Evolutionary conservation across 2,113 vertebrate species (phyloP).

Genomic region (Pluvianellus socialis): DNA sequence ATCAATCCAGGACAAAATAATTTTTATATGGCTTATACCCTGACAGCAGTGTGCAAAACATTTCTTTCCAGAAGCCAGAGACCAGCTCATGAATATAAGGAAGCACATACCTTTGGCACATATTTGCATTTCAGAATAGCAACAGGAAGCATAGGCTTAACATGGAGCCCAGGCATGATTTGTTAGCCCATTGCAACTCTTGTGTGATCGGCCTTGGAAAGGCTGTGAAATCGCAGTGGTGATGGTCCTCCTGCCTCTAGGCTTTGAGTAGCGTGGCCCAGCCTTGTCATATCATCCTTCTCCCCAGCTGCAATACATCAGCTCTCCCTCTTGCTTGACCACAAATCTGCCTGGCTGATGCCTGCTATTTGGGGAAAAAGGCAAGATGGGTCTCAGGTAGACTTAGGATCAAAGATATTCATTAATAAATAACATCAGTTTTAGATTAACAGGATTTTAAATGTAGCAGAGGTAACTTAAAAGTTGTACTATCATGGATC

Average conservation of each 20-base stretch:
- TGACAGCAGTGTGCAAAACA: neutral
- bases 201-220: neutral
- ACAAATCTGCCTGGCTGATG: neutral
- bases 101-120: neutral
- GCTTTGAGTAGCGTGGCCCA: neutral
- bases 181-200: rapidly evolving
- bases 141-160: neutral
- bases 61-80: neutral
- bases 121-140: neutral
- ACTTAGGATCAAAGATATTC: neutral
- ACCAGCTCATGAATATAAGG: neutral
- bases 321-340: neutral
- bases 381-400: neutral
- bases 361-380: neutral
- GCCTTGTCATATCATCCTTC: neutral
- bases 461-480: neutral
- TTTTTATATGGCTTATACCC: neutral
- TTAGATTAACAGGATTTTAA: neutral
- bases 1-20: neutral
- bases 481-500: neutral
- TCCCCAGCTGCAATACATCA: neutral
- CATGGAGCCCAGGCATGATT: neutral
- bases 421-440: neutral
- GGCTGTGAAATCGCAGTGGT: neutral
- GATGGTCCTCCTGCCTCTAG: neutral